Percentiles rank a stretch among this genome's conserved stretches.
phyloP scores from a whole-genome alignment of 2,888 invertebrate species.

The Chrysodeixis includens region DNA sequence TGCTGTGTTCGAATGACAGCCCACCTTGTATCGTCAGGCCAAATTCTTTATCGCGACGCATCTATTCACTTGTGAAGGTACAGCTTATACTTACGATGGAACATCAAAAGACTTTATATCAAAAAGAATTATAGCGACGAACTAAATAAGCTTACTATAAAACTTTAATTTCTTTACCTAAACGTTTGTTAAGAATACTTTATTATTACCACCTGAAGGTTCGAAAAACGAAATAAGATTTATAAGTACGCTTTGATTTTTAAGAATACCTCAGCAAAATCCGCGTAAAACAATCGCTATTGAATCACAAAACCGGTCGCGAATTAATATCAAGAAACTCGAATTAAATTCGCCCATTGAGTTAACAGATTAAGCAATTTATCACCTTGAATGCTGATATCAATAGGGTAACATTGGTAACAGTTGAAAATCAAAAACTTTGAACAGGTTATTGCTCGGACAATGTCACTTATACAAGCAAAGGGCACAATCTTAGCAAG shows the following conservation, averaged over 20 bases:
- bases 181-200: too few relatives aligned
- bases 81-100: background rate
- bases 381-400: constrained; percentile 35
- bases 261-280: constrained; percentile 11
- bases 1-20: constrained; percentile 2
- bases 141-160: background rate
- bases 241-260: background rate
- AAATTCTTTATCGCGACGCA: background rate
- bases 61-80: background rate
- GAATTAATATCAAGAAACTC: constrained; percentile 44
- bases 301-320: constrained; percentile 31
- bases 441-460: constrained; percentile 64
- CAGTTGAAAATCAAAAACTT: constrained; percentile 56
- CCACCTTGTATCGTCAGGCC: background rate
- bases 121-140: background rate
- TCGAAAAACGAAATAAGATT: background rate
- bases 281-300: constrained; percentile 28
- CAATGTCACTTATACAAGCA: constrained; percentile 67
- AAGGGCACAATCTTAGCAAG: constrained; percentile 61
- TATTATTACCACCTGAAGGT: background rate
- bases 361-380: constrained; percentile 35
- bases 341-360: constrained; percentile 50
- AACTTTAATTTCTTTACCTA: background rate
- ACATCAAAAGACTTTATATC: background rate
- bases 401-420: constrained; percentile 56